Evolutionary conservation across 2,888 invertebrate genomes (phyloP), one percentile per base, ranked within the genome.

Genomic region (Tridacna crocea): DNA sequence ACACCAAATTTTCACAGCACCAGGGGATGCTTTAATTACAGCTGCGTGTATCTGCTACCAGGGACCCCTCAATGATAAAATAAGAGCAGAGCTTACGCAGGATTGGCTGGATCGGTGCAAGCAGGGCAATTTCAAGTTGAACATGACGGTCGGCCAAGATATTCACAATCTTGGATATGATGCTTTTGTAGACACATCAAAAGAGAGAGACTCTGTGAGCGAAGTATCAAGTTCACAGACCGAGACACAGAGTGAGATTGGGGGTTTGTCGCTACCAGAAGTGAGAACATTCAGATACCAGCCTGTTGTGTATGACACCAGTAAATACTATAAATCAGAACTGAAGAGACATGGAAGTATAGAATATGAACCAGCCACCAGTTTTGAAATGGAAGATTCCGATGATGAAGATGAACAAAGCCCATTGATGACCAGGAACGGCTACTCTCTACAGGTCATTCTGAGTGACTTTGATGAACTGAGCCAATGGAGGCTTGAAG

Each of bases 1-100:
- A 58, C 88, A 87, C 36, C 90, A 92, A 47, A 88, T 93, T 10
- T 84, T 89, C 46, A 91, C 92, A 4, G 90, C 92, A 0, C 92
- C 93, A 0, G 93, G 93, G 0, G 94, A 94, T 79, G 93, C 93
- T 19, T 89, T 94, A 12, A 89, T 94, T 46, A 92, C 93, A 0
- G 91, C 93, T 1, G 94, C 93, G 6, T 91, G 90, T 81, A 91
- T 93, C 47, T 91, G 91, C 58, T 94, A 93, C 84, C 92, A 92
- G 82, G 94, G 94, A 10, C 93, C 94, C 3, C 88, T 94, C 10
- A 91, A 92, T 80, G 92, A 92, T 81, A 91, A 90, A 75, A 88
- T 88, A 22, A 82, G 93, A 46, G 84, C 87, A 10, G 92, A 92
- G 26, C 90, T 94, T 4, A 66, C 92, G 1, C 86, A 90, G 72